These are phyloP conservation scores for Mormyrus iriodes DNA, from an alignment of 2,113 vertebrate species.

Conservation along the genomic window DNA sequence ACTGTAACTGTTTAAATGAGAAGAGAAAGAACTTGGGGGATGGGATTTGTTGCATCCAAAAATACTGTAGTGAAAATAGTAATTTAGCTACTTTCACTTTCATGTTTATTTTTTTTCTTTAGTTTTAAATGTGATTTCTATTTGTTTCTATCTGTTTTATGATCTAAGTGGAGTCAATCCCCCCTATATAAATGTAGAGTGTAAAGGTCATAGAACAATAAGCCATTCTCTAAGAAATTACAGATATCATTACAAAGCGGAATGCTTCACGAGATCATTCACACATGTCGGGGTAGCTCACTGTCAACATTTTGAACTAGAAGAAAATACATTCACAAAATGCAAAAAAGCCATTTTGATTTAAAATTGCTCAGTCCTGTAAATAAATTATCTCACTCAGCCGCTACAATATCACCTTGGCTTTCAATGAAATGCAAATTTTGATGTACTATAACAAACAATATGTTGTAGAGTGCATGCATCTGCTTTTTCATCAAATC, in stretches of 20 bases:
- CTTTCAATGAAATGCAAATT: conserved; percentile 6
- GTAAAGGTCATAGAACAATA: background rate
- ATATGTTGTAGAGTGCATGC: background rate
- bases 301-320: background rate
- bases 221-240: background rate
- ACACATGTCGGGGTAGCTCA: background rate
- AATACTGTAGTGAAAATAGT: background rate
- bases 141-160: background rate
- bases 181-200: background rate
- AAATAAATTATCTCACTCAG: background rate
- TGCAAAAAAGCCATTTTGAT: background rate
- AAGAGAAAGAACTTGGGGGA: background rate
- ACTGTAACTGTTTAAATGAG: background rate
- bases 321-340: background rate
- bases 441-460: background rate
- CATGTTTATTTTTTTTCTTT: background rate
- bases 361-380: background rate
- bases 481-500: background rate
- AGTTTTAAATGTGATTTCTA: background rate
- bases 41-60: background rate
- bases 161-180: background rate
- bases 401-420: background rate
- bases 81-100: background rate
- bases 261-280: background rate
- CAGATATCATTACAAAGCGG: background rate